A percentile compares a stretch with the other conserved stretches of the same genome.
Evolutionary conservation across 2,797 vertebrate genomes (phyloP).

Genomic region (Coreius guichenoti): DNA sequence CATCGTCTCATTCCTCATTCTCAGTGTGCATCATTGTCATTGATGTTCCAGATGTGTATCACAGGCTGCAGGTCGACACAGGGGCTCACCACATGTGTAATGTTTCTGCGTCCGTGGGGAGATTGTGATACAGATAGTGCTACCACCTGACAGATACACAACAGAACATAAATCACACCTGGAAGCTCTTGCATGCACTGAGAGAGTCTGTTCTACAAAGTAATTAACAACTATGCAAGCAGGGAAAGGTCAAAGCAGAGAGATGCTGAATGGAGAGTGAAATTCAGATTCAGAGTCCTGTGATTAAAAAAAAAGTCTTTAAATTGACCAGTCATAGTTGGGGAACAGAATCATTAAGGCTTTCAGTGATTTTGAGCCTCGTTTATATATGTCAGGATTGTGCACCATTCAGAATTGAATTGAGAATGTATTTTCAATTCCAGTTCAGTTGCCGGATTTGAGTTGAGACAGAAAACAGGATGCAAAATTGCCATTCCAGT

Average conservation of each 20-base stretch:
- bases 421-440: neutral
- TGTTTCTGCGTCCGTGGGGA: conserved; percentile 77
- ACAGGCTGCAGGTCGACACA: conserved; percentile 73
- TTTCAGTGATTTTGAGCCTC: neutral
- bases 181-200: conserved; percentile 26
- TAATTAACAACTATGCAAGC: conserved; percentile 39
- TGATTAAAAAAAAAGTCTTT: neutral
- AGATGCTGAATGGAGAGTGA: conserved; percentile 2
- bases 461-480: neutral
- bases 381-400: neutral
- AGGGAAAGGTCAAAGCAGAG: conserved; percentile 36
- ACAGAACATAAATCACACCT: conserved; percentile 81
- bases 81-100: conserved; percentile 75
- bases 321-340: neutral
- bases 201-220: conserved; percentile 33
- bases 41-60: conserved; percentile 82
- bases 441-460: neutral
- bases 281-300: neutral
- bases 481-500: neutral
- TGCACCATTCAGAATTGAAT: neutral
- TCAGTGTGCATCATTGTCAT: conserved; percentile 57
- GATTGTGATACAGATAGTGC: conserved; percentile 80
- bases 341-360: neutral
- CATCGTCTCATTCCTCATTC: conserved; percentile 47
- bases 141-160: conserved; percentile 77